These are phyloP conservation scores for Clytia hemisphaerica DNA, from an alignment of 30 jellyfish, hydroid and myxozoan genomes.

Conservation along the genomic window DNA sequence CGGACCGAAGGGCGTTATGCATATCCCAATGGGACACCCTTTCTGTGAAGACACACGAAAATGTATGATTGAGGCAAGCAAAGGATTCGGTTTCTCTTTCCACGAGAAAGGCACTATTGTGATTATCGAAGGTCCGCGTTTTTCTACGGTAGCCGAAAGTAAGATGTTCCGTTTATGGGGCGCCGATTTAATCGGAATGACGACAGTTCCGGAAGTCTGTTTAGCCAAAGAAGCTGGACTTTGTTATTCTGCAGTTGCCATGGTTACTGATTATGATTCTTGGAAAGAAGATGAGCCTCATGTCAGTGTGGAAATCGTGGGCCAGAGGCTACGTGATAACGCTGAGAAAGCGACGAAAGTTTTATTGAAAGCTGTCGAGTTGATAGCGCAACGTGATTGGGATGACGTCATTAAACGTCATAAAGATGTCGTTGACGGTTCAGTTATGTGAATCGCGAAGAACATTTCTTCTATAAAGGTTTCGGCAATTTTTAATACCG, in stretches of 20 bases:
- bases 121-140: slow-evolving; percentile 96
- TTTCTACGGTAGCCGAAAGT: slow-evolving; percentile 92
- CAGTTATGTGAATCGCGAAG: too few species aligned
- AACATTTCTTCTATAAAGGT: too few species aligned
- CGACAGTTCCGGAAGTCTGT: slow-evolving; percentile 86
- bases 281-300: slow-evolving; percentile 89
- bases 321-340: slow-evolving; percentile 51
- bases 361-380: slow-evolving; percentile 40
- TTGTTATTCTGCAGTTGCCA: slow-evolving; percentile 79
- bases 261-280: slow-evolving; percentile 96
- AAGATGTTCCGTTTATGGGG: slow-evolving; percentile 71
- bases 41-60: slow-evolving; percentile 78
- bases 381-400: slow-evolving; percentile 70
- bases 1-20: slow-evolving; percentile 69
- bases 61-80: slow-evolving; percentile 53
- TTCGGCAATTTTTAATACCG: too few species aligned
- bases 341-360: slow-evolving; percentile 66
- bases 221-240: slow-evolving; percentile 94
- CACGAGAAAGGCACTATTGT: slow-evolving; percentile 84
- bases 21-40: slow-evolving; percentile 94
- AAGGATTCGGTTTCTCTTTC: slow-evolving; percentile 39
- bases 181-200: slow-evolving; percentile 90
- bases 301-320: slow-evolving; percentile 57
- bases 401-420: slow-evolving; percentile 19
- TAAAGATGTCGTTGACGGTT: slow-evolving; percentile 18